These are phyloP conservation scores for Diarsia rubi DNA, from an alignment of 2,888 invertebrate genomes.

Conservation along the genomic window DNA sequence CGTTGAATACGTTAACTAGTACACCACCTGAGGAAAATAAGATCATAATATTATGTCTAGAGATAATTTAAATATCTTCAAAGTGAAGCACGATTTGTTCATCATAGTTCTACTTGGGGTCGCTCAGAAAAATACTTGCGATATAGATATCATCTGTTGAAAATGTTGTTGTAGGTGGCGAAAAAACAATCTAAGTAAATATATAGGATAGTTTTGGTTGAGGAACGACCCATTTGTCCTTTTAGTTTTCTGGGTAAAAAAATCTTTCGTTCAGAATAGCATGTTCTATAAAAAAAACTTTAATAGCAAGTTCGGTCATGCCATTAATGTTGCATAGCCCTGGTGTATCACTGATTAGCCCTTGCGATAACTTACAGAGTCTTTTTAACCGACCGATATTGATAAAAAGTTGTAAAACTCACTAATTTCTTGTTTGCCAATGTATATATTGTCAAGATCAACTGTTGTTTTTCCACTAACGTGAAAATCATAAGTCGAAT, in stretches of 20 bases:
- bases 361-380: neutral
- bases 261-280: neutral
- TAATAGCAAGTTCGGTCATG: neutral
- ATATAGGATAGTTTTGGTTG: neutral
- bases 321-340: neutral
- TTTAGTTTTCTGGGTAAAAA: neutral
- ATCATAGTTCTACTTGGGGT: neutral
- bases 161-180: neutral
- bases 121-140: neutral
- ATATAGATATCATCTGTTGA: neutral
- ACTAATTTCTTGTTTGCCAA: constrained; percentile 61
- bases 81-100: too few relatives aligned
- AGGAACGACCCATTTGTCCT: too few relatives aligned
- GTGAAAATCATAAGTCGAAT: neutral
- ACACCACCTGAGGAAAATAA: constrained; percentile 37
- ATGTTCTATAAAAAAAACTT: neutral
- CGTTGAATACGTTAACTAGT: constrained; percentile 50
- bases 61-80: neutral
- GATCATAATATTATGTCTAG: neutral
- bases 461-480: constrained; percentile 32
- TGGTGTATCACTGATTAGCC: neutral
- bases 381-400: neutral
- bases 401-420: constrained; percentile 20
- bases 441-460: constrained; percentile 26
- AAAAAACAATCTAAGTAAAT: neutral